Base-by-base conservation (phyloP, 2,888 invertebrate species). In the Glyphotaelius pellucidus region DNA sequence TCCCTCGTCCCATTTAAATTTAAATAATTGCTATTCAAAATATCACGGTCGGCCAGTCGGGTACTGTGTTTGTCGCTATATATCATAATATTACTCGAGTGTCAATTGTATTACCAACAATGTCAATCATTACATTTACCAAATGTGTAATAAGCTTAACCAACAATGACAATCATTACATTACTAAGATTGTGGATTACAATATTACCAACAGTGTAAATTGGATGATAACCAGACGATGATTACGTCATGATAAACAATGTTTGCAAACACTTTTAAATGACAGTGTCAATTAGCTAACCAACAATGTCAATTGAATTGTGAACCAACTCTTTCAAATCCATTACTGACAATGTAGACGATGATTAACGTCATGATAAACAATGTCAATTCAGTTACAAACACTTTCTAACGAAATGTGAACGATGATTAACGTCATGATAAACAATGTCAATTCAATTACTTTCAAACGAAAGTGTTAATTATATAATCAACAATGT, bases 11-110 rank as follows among this genome's bases (percentile, higher is more conserved):
- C 38, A 86, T 86, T 85, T 86, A 86, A 67, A 52, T 35, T 88
- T 52, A 32, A 88, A 88, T 31, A 31, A 79, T 88, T 79, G 88
- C 88, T 88, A 88, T 88, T 88, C 79, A 88, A 88, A 88, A 88
- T 88, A 88, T 88, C 88, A 88, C 88, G 52, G 52, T 79, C 88
- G 35, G 86, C 86, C 86, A 67, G 83, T 31, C 35, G 32, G 35
- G 31, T 31, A 35, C 83, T 83, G 83, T 15, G 83, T 83, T 31
- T 32, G 35, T 83, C 67, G n/a, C 25, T 67, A 67, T 25, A 25
- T 67, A 67, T 67, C 67, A 67, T 67, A 25, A 67, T 67, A 67
- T 67, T 67, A 67, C 67, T 67, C 67, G 25, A 67, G 67, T 67
- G 67, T 67, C 67, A 67, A 67, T 67, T 67, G 67, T 67, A 67